Base-by-base conservation (phyloP, 2,797 vertebrate genomes). In the Periophthalmus magnuspinnatus region DNA sequence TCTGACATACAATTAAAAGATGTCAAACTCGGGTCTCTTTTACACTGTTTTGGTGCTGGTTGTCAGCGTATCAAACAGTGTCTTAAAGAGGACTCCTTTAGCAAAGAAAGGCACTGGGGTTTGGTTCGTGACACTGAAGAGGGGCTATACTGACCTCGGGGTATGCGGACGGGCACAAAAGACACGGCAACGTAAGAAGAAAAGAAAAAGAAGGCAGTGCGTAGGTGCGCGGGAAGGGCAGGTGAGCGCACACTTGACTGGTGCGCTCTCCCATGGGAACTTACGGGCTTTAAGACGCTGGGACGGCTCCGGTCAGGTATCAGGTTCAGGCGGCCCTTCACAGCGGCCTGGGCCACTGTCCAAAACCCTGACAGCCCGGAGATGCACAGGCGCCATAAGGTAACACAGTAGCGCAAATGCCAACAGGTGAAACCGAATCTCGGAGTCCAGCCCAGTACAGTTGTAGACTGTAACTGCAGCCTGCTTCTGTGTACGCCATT, bases 381-480 rank as follows among this genome's bases (percentile, higher is more conserved):
- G 93, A 95, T 93, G 93, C 85, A 87, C 91, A 93, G 95, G 95
- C 93, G 93, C 96, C 96, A 94, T 77, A 91, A 94, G 93, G 95
- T 95, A 96, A 95, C 92, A 93, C 92, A 93, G 95, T 82, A 94
- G 93, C 88, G 90, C 84, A 85, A 85, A 92, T 93, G 93, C 93
- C 95, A 95, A 91, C 92, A 92, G 89, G 90, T 93, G 96, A 95
- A 98, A 98, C 94, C 91, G 78, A 96, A 97, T 95, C 93, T 93
- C 92, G 77, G 91, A 93, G 94, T 91, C 89, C 90, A 88, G 93
- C 93, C 92, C 87, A 92, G 94, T 94, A 93, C 91, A 77, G 90
- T 75, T 87, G 84, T 83, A 89, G 90, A 81, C 88, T 82, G 78
- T 86, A 81, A 79, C 62, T 69, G 54, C 71, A 76, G 65, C 41